Evolutionary conservation across 1,140 invertebrate genomes (phyloP), one percentile per base, ranked within the genome.

Genomic region (Bombus confusus): DNA sequence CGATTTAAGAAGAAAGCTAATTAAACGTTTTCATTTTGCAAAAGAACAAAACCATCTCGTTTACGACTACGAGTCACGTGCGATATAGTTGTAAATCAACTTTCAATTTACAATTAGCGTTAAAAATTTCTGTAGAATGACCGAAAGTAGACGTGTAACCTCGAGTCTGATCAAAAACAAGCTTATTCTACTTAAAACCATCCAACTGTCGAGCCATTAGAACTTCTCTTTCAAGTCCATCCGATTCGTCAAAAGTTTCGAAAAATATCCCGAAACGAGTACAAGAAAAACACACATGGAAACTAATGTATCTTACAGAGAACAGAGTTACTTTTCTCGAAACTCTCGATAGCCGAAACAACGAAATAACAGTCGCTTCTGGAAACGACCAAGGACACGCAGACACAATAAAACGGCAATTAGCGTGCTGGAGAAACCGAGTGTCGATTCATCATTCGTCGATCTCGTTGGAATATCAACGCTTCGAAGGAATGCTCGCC

Each of bases 391-490:
- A 13, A 15, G 15, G n/a, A 22, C 57, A 22, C 37, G 37, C 25
- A 64, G 75, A 37, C 75, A 43, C 57, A 43, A 78, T 66, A 66
- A 78, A 62, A 78, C 28, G 59, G 37, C 75, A 66, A 78, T 78
- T 78, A 78, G 37, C 75, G 18, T 64, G 37, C 75, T 66, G 34
- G 74, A 59, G 74, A 77, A 64, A n/a, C 59, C 18, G 28, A 77
- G 37, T 41, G 28, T 25, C 81, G 10, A 77, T 83, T 83, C 64
- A 57, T 83, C 74, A 39, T 74, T 83, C 72, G 52, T 66, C 39
- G 72, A 82, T 74, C 57, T 62, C 71, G 80, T 39, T 34, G 57
- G 28, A 75, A 43, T 64, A 43, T 52, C 25, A 64, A 64, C 69
- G 57, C 34, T 3, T 31, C 47, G 31, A 43, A 77, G 47, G 75